Evolutionary conservation across 2,888 invertebrate genomes (phyloP), one percentile per base, ranked within the genome.

Genomic region (Melikaiella ostensackeni): DNA sequence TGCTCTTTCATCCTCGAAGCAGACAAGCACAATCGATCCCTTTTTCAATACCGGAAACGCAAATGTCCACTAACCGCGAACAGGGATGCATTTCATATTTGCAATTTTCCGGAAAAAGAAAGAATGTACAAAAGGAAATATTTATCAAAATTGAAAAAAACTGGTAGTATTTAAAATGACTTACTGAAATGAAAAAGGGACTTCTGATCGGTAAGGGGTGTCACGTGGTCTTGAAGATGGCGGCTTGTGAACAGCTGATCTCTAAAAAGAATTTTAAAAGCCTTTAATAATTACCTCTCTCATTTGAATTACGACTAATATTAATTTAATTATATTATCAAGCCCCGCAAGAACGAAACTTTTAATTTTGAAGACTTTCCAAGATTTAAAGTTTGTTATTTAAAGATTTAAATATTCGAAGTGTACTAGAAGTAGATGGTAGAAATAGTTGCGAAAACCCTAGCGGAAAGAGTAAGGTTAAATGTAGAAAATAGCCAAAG

Each of bases 41-140:
- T 30, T 27, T 70, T 70, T 70, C 70, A 70, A 70, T 70, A 50
- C 70, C 46, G 70, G 70, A 70, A 70, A 50, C 46, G 70, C n/a
- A 50, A 70, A 70, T 70, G 46, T 70, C 46, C 70, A 70, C n/a
- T 70, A 46, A 19, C 46, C 27, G 57, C 57, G 11, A 57, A 70
- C 46, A 70, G 46, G 70, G 70, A 70, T 46, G 70, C 27, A 21
- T 38, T 63, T 42, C 24, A 8, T 13, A 16, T 50, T 50, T 30
- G 27, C 42, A 27, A 50, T 27, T 50, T 70, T 70, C 30, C 24
- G 19, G n/a, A 9, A n/a, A 35, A 13, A 57, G 57, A 42, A 16
- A 50, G 57, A 57, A 57, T 24, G 11, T 57, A 24, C 8, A 57
- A 50, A n/a, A 50, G n/a, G 24, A 11, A 9, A 55, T n/a, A n/a